These are phyloP conservation scores for Gouania willdenowi DNA, from an alignment of 2,797 vertebrate species.

Conservation along the genomic window DNA sequence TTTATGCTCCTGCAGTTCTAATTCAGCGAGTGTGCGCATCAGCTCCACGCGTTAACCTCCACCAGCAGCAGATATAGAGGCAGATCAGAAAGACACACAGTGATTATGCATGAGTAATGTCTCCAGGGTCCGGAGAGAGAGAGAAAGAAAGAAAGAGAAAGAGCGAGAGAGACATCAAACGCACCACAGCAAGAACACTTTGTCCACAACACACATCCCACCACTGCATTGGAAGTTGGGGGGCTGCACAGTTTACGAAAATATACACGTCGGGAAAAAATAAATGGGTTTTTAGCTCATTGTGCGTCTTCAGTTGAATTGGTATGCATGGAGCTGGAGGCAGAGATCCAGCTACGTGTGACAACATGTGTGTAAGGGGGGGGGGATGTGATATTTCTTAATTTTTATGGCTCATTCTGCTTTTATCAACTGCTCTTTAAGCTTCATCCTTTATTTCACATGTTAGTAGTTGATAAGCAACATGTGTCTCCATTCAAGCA, in stretches of 20 bases:
- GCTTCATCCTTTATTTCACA: too few species aligned
- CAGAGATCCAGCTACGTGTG: conserved; percentile 28
- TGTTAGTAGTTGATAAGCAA: not conserved
- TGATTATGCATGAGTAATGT: conserved; percentile 70
- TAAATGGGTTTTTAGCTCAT: conserved; percentile 12
- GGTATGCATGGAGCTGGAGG: conserved; percentile 33
- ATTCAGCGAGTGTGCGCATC: conserved; percentile 30
- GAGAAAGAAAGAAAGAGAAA: conserved; percentile 16
- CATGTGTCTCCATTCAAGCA: not conserved
- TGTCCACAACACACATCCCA: conserved; percentile 52
- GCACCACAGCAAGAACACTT: conserved; percentile 38
- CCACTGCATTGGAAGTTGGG: conserved; percentile 22
- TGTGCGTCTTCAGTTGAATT: conserved; percentile 31
- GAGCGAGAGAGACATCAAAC: conserved; percentile 56
- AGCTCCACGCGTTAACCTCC: conserved; percentile 48
- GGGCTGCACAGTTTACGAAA: conserved; percentile 46
- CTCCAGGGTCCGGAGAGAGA: conserved; percentile 53
- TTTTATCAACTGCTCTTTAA: too few species aligned
- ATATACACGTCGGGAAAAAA: conserved; percentile 46
- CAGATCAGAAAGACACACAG: conserved; percentile 65
- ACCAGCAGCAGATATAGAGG: conserved; percentile 39
- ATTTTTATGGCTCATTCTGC: too few species aligned
- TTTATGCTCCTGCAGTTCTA: conserved; percentile 34
- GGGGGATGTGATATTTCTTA: too few species aligned
- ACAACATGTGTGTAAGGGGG: too few species aligned